Evolutionary conservation across 2,797 vertebrate species (phyloP).

Genomic region (Synaphobranchus kaupii): DNA sequence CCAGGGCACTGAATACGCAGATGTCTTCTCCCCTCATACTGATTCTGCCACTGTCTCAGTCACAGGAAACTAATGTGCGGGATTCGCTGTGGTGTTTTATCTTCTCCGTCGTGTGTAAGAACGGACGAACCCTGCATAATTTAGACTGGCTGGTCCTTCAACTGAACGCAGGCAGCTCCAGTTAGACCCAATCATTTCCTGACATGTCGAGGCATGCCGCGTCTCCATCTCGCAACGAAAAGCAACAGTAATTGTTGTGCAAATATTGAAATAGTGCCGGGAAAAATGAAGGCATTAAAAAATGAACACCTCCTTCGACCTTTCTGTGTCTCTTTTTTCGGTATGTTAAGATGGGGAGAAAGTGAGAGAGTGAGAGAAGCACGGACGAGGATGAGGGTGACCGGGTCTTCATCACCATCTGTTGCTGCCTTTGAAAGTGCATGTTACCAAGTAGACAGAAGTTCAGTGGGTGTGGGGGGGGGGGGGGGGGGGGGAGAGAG

Average conservation of each 20-base stretch:
- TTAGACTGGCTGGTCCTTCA: not conserved
- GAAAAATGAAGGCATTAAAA: slow-evolving; percentile 48
- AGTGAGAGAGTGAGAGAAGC: slow-evolving; percentile 54
- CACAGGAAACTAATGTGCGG: not conserved
- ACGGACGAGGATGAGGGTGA: slow-evolving; percentile 49
- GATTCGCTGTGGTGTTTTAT: not conserved
- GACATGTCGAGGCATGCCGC: not conserved
- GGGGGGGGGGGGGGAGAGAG: slow-evolving; percentile 23
- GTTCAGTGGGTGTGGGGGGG: slow-evolving; percentile 41
- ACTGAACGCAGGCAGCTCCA: not conserved
- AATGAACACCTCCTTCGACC: slow-evolving; percentile 27
- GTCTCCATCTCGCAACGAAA: not conserved
- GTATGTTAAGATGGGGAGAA: slow-evolving; percentile 59
- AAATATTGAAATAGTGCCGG: slow-evolving; percentile 34
- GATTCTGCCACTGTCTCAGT: not conserved
- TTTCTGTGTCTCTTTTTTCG: slow-evolving; percentile 34
- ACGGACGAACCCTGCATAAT: not conserved
- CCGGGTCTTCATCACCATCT: slow-evolving; percentile 1
- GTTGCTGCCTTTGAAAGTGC: not conserved
- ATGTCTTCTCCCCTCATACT: not conserved
- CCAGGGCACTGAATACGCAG: not conserved
- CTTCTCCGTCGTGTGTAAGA: not conserved
- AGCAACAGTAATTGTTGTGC: slow-evolving; percentile 20
- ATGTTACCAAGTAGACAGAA: not conserved
- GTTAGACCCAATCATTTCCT: not conserved